Evolutionary conservation across 2,113 vertebrate species (phyloP).

Genomic region (Oreochromis spilurus): DNA sequence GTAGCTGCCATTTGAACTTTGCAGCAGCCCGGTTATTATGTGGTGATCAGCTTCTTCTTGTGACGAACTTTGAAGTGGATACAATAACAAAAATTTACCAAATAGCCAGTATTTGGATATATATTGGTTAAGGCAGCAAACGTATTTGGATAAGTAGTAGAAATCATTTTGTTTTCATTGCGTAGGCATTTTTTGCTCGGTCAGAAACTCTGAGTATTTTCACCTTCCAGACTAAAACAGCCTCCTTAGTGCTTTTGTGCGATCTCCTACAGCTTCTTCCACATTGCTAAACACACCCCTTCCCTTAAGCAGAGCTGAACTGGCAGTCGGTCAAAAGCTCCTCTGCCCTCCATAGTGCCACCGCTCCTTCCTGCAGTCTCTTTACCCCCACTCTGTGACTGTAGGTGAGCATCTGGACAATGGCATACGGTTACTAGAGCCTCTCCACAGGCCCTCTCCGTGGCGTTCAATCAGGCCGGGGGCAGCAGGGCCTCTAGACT

Average conservation of each 20-base stretch:
- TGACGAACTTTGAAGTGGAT: neutral
- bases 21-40: neutral
- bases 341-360: neutral
- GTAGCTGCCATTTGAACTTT: neutral
- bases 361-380: conserved; percentile 9
- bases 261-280: neutral
- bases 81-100: neutral
- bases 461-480: conserved; percentile 59
- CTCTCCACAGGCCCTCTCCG: conserved; percentile 55
- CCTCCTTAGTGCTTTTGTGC: neutral
- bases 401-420: conserved; percentile 71
- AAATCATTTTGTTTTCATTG: neutral
- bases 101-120: neutral
- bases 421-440: conserved; percentile 51
- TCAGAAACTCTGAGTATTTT: neutral
- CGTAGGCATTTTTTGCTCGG: neutral
- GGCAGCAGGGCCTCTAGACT: conserved; percentile 53
- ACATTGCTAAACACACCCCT: neutral
- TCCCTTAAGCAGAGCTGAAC: neutral
- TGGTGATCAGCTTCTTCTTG: neutral
- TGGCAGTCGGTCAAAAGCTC: conserved; percentile 26
- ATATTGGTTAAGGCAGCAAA: neutral
- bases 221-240: neutral
- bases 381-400: conserved; percentile 34
- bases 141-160: neutral